Conservation (phyloP, 2,888 invertebrate species). For the Cabera pusaria region DNA sequence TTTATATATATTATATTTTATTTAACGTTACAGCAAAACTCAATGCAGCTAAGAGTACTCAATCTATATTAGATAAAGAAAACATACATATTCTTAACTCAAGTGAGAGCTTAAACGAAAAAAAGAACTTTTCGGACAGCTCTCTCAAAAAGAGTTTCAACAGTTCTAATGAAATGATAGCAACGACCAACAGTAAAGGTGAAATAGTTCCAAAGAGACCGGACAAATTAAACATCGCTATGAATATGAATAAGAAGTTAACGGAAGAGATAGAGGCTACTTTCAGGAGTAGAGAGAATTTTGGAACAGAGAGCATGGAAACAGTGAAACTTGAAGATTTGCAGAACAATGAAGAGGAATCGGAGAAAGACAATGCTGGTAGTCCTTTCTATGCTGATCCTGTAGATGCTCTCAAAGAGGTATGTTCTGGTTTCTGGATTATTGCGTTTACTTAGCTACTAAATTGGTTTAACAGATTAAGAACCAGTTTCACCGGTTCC, state of each 20-base stretch:
- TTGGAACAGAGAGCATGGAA: conserved; percentile 75
- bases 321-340: conserved; percentile 74
- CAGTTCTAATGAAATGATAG: conserved; percentile 70
- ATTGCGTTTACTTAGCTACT: no score
- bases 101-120: conserved; percentile 68
- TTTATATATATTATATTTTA: background rate
- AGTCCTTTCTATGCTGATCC: conserved; percentile 96
- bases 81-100: conserved; percentile 69
- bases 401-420: conserved; percentile 90
- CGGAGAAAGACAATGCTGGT: conserved; percentile 86
- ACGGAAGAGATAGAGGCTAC: conserved; percentile 76
- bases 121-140: conserved; percentile 63
- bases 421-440: no score
- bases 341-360: conserved; percentile 55
- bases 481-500: no score
- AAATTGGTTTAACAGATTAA: no score
- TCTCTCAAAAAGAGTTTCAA: conserved; percentile 69
- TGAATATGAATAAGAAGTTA: conserved; percentile 78
- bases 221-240: conserved; percentile 71
- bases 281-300: conserved; percentile 64
- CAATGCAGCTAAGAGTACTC: conserved; percentile 70
- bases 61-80: conserved; percentile 74
- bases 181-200: conserved; percentile 77
- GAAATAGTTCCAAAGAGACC: conserved; percentile 75
- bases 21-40: conserved; percentile 62